Evolutionary conservation across 2,113 vertebrate genomes (phyloP), one percentile per base, ranked within the genome.

Genomic region (Trichomycterus rosablanca): DNA sequence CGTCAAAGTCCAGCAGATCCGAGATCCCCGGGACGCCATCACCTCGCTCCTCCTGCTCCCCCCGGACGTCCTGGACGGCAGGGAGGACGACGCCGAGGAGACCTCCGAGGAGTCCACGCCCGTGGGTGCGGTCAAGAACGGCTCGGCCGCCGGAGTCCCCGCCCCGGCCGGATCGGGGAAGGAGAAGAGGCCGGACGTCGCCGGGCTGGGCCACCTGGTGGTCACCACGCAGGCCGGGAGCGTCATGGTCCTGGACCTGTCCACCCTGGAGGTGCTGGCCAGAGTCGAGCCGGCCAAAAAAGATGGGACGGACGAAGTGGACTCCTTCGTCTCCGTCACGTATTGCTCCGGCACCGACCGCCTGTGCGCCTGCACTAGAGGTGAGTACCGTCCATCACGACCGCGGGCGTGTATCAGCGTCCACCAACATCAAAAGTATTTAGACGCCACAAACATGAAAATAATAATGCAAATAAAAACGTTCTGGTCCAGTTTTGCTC

Each of bases 291-390:
- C 96, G 12, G 91, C 93, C 59, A 93, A 90, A 84, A 97, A 92
- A 80, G 95, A 97, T 68, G 92, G 91, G 34, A 85, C 87, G 46
- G 93, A 98, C 22, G 94, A 97, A 68, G 86, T 82, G 26, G 96
- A 99, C 79, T 89, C 87, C 16, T 99, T 98, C 80, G 94, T 97
- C 71, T 99, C 96, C 61, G 94, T 99, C 66, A 95, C 96, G 61
- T 99, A 98, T 82, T 99, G 96, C 85, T 97, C 96, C 30, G 96
- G 96, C 80, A 98, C 96, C 14, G 96, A 99, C 86, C 93, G 96
- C 78, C 89, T 99, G 66, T 99, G 96, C 86, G 95, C 95, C 1
- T 97, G 94, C 85, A 97, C 94, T 64, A 94, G 92, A 96, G 96
- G 96, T 99, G 83, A 91, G 74, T 22, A 1, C 3, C 11, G 11